Evolutionary conservation across 2,797 vertebrate species (phyloP).

Genomic region (Hippoglossus hippoglossus): DNA sequence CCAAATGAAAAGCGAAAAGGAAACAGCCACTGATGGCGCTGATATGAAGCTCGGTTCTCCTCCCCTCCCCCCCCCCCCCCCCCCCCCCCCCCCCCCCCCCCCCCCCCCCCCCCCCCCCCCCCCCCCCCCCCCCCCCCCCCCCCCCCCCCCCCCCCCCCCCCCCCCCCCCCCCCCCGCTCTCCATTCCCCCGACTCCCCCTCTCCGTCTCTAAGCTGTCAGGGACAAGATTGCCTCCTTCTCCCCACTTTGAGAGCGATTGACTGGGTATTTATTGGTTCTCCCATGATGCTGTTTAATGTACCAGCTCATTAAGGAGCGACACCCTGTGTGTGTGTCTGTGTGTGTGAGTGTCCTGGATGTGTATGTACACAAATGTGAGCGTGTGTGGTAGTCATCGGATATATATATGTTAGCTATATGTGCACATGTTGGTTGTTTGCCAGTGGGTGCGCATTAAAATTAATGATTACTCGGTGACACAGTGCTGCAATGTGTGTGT

Average conservation of each 20-base stretch:
- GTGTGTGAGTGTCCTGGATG: neutral
- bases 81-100: neutral
- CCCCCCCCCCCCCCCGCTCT: neutral
- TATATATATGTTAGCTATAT: slow-evolving; percentile 33
- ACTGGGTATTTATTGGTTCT: slow-evolving; percentile 66
- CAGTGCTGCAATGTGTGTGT: slow-evolving; percentile 13
- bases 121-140: neutral
- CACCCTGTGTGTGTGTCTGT: slow-evolving; percentile 35
- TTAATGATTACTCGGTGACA: slow-evolving; percentile 50
- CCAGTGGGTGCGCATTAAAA: slow-evolving; percentile 26
- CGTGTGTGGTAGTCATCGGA: neutral
- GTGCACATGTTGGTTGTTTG: slow-evolving; percentile 33
- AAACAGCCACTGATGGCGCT: slow-evolving; percentile 52
- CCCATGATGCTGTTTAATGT: slow-evolving; percentile 67
- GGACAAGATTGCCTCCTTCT: slow-evolving; percentile 51
- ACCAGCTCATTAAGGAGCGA: slow-evolving; percentile 69
- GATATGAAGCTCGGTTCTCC: slow-evolving; percentile 42
- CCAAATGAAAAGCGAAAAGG: slow-evolving; percentile 49
- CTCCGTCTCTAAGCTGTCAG: slow-evolving; percentile 54
- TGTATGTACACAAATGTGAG: neutral
- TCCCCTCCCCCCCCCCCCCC: neutral
- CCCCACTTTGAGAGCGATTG: slow-evolving; percentile 55
- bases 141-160: neutral
- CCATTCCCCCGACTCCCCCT: neutral
- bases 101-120: neutral